phyloP scores from a whole-genome alignment of 2,888 invertebrate genomes.

The Euzetes globulus region DNA sequence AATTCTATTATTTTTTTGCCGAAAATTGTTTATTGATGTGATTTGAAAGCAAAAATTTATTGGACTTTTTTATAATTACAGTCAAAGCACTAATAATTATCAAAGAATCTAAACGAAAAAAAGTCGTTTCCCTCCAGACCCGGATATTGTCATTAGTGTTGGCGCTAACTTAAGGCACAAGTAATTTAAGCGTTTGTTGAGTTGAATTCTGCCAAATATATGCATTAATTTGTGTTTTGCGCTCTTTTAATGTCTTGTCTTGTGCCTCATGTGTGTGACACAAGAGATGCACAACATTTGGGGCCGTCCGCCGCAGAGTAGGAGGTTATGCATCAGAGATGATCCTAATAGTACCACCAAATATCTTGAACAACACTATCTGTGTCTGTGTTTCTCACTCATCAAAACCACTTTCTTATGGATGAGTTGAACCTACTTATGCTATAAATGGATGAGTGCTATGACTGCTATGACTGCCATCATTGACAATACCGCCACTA shows the following conservation, averaged over 20 bases:
- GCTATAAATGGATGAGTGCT: neutral
- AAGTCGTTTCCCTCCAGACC: neutral
- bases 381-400: slow-evolving; percentile 23
- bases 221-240: slow-evolving; percentile 8
- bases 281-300: neutral
- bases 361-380: neutral
- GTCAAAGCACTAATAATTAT: neutral
- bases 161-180: neutral
- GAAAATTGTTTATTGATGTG: neutral
- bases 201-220: neutral
- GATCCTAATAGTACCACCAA: slow-evolving; percentile 24
- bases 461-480: neutral
- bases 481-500: neutral
- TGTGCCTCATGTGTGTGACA: neutral
- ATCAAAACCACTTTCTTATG: slow-evolving; percentile 26
- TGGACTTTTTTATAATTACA: neutral
- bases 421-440: slow-evolving; percentile 4
- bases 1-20: neutral
- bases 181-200: neutral
- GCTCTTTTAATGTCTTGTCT: neutral
- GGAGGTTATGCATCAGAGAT: slow-evolving; percentile 21
- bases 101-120: neutral
- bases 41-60: neutral
- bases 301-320: slow-evolving; percentile 17
- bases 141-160: slow-evolving; percentile 20